These are phyloP conservation scores for Alaudala cheleensis DNA, from an alignment of 2,113 vertebrate genomes.

Conservation along the genomic window DNA sequence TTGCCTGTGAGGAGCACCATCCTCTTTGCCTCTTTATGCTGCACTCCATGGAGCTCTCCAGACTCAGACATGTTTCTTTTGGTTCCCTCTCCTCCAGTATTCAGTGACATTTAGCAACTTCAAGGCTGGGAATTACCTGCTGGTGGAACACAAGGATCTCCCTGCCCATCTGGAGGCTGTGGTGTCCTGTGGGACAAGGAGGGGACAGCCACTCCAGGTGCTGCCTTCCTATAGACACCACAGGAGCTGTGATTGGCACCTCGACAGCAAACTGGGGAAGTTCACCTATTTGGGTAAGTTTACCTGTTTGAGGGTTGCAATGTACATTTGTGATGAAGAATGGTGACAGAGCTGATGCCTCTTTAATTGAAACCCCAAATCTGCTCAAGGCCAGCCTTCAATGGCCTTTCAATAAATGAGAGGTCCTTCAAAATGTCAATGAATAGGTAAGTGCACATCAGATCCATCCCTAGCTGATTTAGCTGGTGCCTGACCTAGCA, in stretches of 20 bases:
- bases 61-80: background rate
- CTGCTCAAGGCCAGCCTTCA: background rate
- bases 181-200: conserved; percentile 60
- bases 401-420: background rate
- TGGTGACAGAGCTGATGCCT: background rate
- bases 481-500: background rate
- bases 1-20: background rate
- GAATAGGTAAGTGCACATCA: background rate
- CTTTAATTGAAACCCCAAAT: background rate
- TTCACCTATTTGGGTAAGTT: conserved; percentile 76
- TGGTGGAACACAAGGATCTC: conserved; percentile 61
- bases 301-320: background rate
- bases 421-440: background rate
- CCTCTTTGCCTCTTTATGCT: background rate
- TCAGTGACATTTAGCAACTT: conserved; percentile 73
- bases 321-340: background rate
- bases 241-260: conserved; percentile 74
- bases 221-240: conserved; percentile 6
- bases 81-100: conserved; percentile 60
- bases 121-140: conserved; percentile 57
- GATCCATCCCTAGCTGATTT: background rate
- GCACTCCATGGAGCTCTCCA: background rate
- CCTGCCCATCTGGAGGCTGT: conserved; percentile 30
- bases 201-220: conserved; percentile 9
- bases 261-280: conserved; percentile 17